Conservation (phyloP, 2,113 vertebrate species). For the Calidris pugnax region DNA sequence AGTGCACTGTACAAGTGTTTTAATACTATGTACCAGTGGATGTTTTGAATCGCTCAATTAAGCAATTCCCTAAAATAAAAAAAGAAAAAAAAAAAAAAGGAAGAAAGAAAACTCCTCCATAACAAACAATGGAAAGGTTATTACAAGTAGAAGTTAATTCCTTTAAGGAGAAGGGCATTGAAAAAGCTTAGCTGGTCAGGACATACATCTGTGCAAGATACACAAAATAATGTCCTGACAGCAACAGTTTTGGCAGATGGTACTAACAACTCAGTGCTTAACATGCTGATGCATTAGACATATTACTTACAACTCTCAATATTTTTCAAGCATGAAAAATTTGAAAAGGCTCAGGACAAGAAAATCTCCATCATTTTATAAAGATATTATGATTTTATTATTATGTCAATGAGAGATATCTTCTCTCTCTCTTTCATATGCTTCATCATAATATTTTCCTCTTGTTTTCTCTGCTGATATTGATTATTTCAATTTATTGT, state of each 20-base stretch:
- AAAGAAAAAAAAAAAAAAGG: background rate
- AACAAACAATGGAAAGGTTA: background rate
- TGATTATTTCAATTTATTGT: slow-evolving; percentile 77
- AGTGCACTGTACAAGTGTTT: background rate
- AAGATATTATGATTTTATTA: slow-evolving; percentile 67
- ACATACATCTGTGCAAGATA: background rate
- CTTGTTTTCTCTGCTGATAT: slow-evolving; percentile 70
- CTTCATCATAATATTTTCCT: slow-evolving; percentile 68
- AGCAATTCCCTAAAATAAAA: background rate
- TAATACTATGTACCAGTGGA: background rate
- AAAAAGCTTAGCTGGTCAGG: background rate
- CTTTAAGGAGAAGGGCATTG: background rate
- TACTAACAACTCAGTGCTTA: background rate
- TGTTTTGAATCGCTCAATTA: background rate
- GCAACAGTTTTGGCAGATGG: background rate
- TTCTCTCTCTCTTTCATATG: slow-evolving; percentile 46
- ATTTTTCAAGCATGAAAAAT: slow-evolving; percentile 13
- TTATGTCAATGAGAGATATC: slow-evolving; percentile 20
- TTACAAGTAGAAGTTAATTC: background rate
- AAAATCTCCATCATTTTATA: slow-evolving; percentile 32
- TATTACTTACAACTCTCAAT: background rate
- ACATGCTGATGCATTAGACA: background rate
- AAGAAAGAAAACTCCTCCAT: background rate
- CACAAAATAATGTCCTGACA: background rate
- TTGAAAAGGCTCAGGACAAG: slow-evolving; percentile 11